Evolutionary conservation across 2,797 vertebrate species (phyloP).

Genomic region (Benthosema pterotum): DNA sequence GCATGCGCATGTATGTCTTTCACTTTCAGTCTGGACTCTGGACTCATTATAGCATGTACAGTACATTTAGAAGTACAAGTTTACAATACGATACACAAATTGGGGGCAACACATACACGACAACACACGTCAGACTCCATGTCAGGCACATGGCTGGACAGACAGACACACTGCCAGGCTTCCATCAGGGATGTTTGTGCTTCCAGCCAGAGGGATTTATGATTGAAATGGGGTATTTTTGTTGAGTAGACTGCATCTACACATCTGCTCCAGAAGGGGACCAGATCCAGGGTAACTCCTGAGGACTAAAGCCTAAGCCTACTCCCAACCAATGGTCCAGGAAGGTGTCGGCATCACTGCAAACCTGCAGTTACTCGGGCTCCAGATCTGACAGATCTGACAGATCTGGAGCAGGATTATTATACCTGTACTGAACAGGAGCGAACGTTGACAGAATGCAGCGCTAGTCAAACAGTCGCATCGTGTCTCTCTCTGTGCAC

Average conservation of each 20-base stretch:
- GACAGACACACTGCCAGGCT: slow-evolving; percentile 54
- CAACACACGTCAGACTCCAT: slow-evolving; percentile 34
- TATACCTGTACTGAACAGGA: too few relatives aligned
- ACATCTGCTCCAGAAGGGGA: slow-evolving; percentile 48
- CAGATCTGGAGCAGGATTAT: too few relatives aligned
- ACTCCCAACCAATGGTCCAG: too few relatives aligned
- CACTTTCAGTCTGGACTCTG: background rate
- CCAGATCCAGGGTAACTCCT: slow-evolving; percentile 74
- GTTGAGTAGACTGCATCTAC: slow-evolving; percentile 68
- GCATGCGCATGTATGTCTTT: background rate
- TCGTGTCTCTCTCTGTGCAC: slow-evolving; percentile 64
- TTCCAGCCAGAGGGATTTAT: slow-evolving; percentile 14
- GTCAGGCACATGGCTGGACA: slow-evolving; percentile 29
- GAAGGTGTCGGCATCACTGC: slow-evolving; percentile 51
- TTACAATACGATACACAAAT: background rate
- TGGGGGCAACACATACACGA: slow-evolving; percentile 55
- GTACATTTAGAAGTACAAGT: slow-evolving; percentile 10
- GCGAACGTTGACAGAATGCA: slow-evolving; percentile 72
- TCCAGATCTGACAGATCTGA: too few relatives aligned
- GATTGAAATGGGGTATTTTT: slow-evolving; percentile 74
- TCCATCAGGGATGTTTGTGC: slow-evolving; percentile 40
- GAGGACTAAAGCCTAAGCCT: too few relatives aligned
- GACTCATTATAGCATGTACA: background rate
- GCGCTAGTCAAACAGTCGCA: slow-evolving; percentile 30
- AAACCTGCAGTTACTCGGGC: slow-evolving; percentile 41